Evolutionary conservation across 2,888 invertebrate genomes (phyloP), one percentile per base, ranked within the genome.

Genomic region (Siphlonurus alternatus): DNA sequence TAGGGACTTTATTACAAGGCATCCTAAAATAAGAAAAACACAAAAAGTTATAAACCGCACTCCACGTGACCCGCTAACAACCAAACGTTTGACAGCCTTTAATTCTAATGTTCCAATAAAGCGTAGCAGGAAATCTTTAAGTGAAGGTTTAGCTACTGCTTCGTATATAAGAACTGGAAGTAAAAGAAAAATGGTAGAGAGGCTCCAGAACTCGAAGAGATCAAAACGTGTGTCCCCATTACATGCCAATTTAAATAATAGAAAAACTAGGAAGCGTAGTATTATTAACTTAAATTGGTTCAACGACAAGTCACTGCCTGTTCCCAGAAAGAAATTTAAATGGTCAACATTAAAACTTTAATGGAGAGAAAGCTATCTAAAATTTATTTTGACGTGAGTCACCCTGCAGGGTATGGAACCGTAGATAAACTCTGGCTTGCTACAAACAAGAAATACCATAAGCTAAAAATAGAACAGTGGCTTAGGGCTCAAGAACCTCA

Each of bases 401-500:
- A 63, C 24, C 38, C 63, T 1, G 63, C 59, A 10, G 22, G 63
- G 20, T 63, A 54, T 51, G 38, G 25, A n/a, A 59, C 23, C 1
- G 59, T 15, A 1, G 23, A 63, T 5, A 63, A 56, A 19, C 19
- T 63, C 1, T 24, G 25, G 2, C 2, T 2, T 3, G 7, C 59
- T 2, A 2, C 20, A 7, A 59, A 59, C 24, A 59, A 18, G 19
- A 5, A 54, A 24, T 23, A 53, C 2, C 25, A 53, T 25, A 59
- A 25, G 38, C 10, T 23, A n/a, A 22, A 20, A 2, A 53, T 66
- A 1, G n/a, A 60, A 15, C 24, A 65, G 1, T 69, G 67, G 67
- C 56, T 69, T 1, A 25, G 65, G 18, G 23, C 22, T 22, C 67
- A 69, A 62, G 67, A 68, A 10, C 54, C 68, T 0, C 68, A 69